Base-by-base conservation (phyloP, 2,797 vertebrate species). In the Stomatorhinus walkeri region DNA sequence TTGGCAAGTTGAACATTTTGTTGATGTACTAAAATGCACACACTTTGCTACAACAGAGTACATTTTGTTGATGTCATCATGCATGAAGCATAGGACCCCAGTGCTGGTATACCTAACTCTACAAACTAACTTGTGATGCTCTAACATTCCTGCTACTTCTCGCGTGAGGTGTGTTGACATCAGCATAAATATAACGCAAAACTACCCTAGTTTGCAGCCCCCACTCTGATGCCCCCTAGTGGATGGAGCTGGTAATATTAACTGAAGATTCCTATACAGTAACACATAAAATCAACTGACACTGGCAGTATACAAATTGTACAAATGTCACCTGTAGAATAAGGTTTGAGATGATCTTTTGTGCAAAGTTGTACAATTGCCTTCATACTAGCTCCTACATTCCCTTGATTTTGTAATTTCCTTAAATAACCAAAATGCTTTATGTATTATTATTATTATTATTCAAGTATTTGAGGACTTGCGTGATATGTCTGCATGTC, bases 151-250 rank as follows among this genome's bases (percentile, higher is more conserved):
- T 59, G 85, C 19, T 87, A 59, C 22, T 46, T 64, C 43, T 64
- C 1, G 83, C 24, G n/a, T 52, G 83, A 85, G 48, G 48, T 85
- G n/a, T 24, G 48, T 51, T 51, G 52, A n/a, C 28, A 87, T 59
- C 28, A 59, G 36, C 16, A 87, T 49, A 28, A 32, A 85, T 10
- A 51, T 24, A 85, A 85, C 8, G 19, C 32, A n/a, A 61, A 59
- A 43, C 14, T 40, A 40, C 7, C 16, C 10, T 61, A 59, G 51
- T 59, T 36, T 40, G 32, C 32, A 87, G 51, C 51, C n/a, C 28
- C 32, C 52, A 59, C 85, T 87, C 85, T 87, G 52, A 59, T 61
- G 54, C 85, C 85, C 54, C 40, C 85, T 59, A 40, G 85, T 59
- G 85, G 54, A 52, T 36, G 85, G 52, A 19, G 52, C 85, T 51